Evolutionary conservation across 2,113 vertebrate species (phyloP).

Genomic region (Burhinus bistriatus): DNA sequence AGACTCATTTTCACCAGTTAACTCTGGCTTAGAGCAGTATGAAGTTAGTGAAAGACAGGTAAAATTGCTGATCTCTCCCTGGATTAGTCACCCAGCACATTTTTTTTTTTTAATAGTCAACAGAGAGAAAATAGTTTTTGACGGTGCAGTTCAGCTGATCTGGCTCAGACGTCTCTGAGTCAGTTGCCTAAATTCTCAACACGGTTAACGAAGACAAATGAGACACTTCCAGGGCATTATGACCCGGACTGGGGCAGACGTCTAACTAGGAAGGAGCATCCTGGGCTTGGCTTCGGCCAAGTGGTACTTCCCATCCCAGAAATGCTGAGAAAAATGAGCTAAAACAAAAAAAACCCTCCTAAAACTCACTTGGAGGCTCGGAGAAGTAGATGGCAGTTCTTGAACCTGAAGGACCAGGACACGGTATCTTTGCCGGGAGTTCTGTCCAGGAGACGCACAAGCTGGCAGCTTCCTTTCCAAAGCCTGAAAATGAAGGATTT

Average conservation of each 20-base stretch:
- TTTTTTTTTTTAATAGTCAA: not conserved
- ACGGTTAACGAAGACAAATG: not conserved
- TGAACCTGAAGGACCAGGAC: not conserved
- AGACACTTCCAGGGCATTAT: not conserved
- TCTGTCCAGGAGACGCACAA: not conserved
- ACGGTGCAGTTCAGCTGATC: not conserved
- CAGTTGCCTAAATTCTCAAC: not conserved
- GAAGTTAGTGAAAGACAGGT: too few relatives aligned
- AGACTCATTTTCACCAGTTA: not conserved
- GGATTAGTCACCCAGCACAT: too few relatives aligned
- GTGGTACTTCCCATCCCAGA: not conserved
- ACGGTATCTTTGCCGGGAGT: accelerated
- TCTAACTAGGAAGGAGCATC: too few relatives aligned
- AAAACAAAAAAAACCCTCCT: too few relatives aligned
- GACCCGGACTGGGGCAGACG: not conserved
- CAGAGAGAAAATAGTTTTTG: not conserved
- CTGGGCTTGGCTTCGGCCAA: not conserved
- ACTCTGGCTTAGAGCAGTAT: accelerated
- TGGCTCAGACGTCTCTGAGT: not conserved
- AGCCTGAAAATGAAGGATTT: too few relatives aligned
- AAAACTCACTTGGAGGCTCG: too few relatives aligned
- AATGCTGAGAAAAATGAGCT: not conserved
- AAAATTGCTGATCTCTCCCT: not conserved
- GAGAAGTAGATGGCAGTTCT: not conserved
- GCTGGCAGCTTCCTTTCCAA: not conserved